phyloP scores from a whole-genome alignment of 2,113 vertebrate genomes.

The Chloropsis cyanopogon region DNA sequence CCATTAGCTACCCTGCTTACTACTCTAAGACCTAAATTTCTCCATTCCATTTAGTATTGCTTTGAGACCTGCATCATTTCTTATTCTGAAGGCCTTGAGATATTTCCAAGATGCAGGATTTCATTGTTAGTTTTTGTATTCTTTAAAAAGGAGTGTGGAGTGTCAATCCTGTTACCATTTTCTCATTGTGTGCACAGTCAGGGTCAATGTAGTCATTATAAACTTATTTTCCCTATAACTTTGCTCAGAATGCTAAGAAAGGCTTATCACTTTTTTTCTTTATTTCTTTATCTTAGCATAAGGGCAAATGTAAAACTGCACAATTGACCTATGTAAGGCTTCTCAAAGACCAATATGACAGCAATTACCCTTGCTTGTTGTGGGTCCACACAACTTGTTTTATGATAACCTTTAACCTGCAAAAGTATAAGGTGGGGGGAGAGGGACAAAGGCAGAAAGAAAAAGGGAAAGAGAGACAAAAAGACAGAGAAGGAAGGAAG shows the following conservation, averaged over 20 bases:
- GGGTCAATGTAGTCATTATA: not conserved
- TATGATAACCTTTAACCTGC: slow-evolving; percentile 53
- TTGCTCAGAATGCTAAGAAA: not conserved
- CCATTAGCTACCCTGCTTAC: not conserved
- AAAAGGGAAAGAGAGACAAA: rapidly evolving
- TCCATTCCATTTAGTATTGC: not conserved
- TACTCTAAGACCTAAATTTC: not conserved
- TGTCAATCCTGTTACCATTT: not conserved
- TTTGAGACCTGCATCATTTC: not conserved
- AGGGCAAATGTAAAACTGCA: not conserved
- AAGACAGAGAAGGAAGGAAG: too few relatives aligned
- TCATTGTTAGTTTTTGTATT: not conserved
- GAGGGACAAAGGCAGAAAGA: not conserved
- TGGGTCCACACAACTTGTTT: slow-evolving; percentile 26
- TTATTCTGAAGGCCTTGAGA: not conserved
- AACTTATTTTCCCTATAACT: not conserved
- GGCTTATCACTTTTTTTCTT: not conserved
- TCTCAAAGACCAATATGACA: not conserved
- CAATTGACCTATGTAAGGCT: not conserved
- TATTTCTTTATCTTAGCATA: not conserved
- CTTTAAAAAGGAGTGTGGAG: not conserved
- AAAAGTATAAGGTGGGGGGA: not conserved
- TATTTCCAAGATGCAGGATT: not conserved
- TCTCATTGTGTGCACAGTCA: not conserved
- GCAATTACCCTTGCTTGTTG: not conserved